A percentile compares a stretch with the other conserved stretches of the same genome.
phyloP scores from a whole-genome alignment of 2,113 vertebrate genomes.

The Syngnathus typhle region DNA sequence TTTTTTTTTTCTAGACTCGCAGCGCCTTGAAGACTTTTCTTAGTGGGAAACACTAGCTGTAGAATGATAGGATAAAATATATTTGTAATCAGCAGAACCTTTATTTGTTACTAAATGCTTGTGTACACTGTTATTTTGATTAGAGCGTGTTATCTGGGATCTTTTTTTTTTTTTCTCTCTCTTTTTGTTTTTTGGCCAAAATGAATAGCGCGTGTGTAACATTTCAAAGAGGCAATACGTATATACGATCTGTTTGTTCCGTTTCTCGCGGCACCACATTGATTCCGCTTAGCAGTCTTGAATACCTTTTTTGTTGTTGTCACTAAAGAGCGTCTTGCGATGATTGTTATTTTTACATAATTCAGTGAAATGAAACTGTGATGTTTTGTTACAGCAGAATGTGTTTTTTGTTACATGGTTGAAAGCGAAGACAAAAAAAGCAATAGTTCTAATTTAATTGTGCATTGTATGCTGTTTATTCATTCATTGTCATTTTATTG shows the following conservation, averaged over 20 bases:
- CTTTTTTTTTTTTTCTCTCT: conserved; percentile 75
- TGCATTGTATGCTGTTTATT: conserved; percentile 74
- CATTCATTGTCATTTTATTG: conserved; percentile 77
- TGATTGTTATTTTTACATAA: conserved; percentile 68
- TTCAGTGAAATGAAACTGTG: conserved; percentile 79
- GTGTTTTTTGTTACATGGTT: conserved; percentile 69
- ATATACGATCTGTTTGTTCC: conserved; percentile 65
- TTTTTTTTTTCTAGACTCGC: conserved; percentile 77
- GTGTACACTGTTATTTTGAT: conserved; percentile 80
- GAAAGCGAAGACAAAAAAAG: conserved; percentile 33
- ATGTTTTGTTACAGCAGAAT: conserved; percentile 76
- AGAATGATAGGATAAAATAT: conserved; percentile 87
- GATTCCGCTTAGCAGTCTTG: conserved; percentile 94
- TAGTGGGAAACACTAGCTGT: conserved; percentile 98
- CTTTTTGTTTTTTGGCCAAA: conserved; percentile 71
- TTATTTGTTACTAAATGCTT: conserved; percentile 85
- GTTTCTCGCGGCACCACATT: conserved; percentile 80
- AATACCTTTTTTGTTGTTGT: conserved; percentile 54
- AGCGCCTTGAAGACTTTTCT: conserved; percentile 91
- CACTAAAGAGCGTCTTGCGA: conserved; percentile 65
- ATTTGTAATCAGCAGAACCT: conserved; percentile 84
- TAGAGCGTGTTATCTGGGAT: conserved; percentile 72
- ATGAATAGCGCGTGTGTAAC: conserved; percentile 78
- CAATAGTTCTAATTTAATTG: conserved; percentile 75
- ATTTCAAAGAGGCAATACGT: conserved; percentile 72